A percentile compares a stretch with the other conserved stretches of the same genome.
Evolutionary conservation across 2,113 vertebrate species (phyloP).

Genomic region (Oryzias celebensis): DNA sequence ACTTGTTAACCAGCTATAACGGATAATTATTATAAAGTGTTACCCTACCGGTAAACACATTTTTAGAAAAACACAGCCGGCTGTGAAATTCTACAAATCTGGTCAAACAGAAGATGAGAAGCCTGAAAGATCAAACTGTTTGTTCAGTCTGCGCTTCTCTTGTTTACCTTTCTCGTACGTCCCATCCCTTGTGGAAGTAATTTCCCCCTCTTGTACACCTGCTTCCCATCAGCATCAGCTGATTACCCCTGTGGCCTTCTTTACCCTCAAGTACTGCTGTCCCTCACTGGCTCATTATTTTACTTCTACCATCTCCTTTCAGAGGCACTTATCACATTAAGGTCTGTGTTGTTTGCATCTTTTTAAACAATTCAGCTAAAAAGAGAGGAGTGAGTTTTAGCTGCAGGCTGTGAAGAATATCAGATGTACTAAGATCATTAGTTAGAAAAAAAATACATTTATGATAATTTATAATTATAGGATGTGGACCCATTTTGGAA

Average conservation of each 20-base stretch:
- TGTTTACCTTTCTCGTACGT: conserved; percentile 4
- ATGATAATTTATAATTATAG: too few relatives aligned
- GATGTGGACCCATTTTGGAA: too few relatives aligned
- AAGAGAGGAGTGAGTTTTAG: too few relatives aligned
- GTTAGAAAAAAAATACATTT: too few relatives aligned
- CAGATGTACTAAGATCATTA: too few relatives aligned
- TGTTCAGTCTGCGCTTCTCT: neutral
- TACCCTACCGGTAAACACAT: too few relatives aligned
- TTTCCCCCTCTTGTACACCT: conserved; percentile 18
- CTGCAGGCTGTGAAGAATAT: too few relatives aligned
- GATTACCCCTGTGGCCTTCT: conserved; percentile 37
- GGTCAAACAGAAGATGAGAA: neutral
- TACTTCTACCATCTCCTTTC: conserved; percentile 4
- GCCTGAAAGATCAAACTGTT: neutral
- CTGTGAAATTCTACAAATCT: too few relatives aligned
- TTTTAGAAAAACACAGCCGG: too few relatives aligned
- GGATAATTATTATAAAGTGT: too few relatives aligned
- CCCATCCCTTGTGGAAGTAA: neutral
- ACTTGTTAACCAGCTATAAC: too few relatives aligned
- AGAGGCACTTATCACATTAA: conserved; percentile 16
- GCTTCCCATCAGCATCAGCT: conserved; percentile 22
- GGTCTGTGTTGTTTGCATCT: neutral
- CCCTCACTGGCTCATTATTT: conserved; percentile 35
- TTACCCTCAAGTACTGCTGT: conserved; percentile 17
- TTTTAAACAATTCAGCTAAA: neutral